A percentile compares a stretch with the other conserved stretches of the same genome.
Evolutionary conservation across 2,113 vertebrate species (phyloP).

Genomic region (Chlamydotis undulata): DNA sequence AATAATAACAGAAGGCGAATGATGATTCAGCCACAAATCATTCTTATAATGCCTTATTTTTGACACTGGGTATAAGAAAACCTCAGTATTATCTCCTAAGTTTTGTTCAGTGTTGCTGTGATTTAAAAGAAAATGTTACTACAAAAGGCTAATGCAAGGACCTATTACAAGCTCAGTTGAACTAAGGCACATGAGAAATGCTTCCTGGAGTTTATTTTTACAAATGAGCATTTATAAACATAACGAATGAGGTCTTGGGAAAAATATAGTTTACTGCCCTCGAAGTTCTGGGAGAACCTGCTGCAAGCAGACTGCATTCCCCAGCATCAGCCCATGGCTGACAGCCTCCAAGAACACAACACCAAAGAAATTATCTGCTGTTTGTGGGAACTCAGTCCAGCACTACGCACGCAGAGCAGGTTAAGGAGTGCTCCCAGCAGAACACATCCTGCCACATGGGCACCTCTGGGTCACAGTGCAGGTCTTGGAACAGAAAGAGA

Average conservation of each 20-base stretch:
- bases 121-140: background rate
- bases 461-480: background rate
- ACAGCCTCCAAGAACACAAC: background rate
- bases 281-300: background rate
- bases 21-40: background rate
- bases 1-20: background rate
- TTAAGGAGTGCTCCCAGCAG: background rate
- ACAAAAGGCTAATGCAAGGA: background rate
- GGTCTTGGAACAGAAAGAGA: background rate
- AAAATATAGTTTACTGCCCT: background rate
- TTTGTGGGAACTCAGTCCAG: background rate
- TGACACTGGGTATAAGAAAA: background rate
- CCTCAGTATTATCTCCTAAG: background rate
- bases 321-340: background rate
- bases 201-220: background rate
- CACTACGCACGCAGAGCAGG: rapidly evolving
- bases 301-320: background rate
- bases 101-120: background rate
- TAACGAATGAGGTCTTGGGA: rapidly evolving
- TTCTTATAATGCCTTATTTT: background rate
- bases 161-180: background rate
- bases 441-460: background rate
- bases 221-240: background rate
- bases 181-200: background rate
- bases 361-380: background rate